Conservation (phyloP, 2,888 invertebrate species). For the Yponomeuta malinellus region DNA sequence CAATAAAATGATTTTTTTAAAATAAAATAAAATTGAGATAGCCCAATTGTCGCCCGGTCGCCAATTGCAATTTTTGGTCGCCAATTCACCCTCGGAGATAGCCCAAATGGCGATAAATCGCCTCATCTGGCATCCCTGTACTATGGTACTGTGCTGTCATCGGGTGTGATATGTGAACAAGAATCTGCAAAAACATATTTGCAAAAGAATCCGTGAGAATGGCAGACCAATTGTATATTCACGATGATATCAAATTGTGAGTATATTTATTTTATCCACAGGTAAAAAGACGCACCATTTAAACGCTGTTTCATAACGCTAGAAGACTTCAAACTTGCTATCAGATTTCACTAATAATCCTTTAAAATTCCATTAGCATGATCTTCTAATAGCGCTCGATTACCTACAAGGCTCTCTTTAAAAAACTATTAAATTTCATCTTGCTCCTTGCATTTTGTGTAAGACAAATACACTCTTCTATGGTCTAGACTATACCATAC, state of each 20-base stretch:
- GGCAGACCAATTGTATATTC: slow-evolving; percentile 79
- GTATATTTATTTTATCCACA: slow-evolving; percentile 35
- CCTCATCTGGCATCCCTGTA: no score
- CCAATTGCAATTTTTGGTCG: no score
- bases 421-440: no score
- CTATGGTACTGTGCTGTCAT: background rate
- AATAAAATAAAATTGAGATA: no score
- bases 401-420: no score
- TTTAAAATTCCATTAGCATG: background rate
- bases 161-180: slow-evolving; percentile 18
- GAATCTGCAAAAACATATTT: slow-evolving; percentile 7
- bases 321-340: background rate
- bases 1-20: no score
- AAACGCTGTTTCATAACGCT: background rate
- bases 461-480: no score
- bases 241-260: slow-evolving; percentile 86
- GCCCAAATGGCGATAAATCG: no score
- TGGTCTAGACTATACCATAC: no score
- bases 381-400: background rate
- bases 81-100: no score
- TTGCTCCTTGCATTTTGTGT: no score
- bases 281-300: background rate
- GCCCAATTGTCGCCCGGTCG: no score
- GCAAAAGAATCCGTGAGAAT: slow-evolving; percentile 28
- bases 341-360: background rate